Percentiles rank a stretch among this genome's conserved stretches.
phyloP scores from a whole-genome alignment of 2,888 invertebrate species.

The Anoplius nigerrimus region DNA sequence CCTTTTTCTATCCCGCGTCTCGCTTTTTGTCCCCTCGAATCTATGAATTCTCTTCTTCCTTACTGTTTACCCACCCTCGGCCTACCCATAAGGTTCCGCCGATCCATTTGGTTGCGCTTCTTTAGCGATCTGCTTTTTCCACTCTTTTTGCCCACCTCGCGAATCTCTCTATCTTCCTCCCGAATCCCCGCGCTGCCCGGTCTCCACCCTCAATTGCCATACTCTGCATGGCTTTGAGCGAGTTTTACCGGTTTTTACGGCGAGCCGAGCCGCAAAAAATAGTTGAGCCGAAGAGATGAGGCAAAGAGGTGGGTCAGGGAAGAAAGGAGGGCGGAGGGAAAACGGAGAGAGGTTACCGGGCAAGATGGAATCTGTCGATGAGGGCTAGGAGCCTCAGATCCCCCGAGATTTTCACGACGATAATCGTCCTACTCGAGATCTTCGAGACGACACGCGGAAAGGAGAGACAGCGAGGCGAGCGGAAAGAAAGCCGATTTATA shows the following conservation, averaged over 20 bases:
- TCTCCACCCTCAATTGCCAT: constrained; percentile 30
- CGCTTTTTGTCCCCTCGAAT: constrained; percentile 36
- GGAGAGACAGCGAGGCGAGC: background rate
- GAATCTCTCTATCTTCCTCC: constrained; percentile 18
- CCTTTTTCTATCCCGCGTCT: constrained; percentile 33
- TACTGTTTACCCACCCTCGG: constrained; percentile 19
- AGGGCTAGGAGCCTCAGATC: constrained; percentile 45
- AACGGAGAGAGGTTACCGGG: constrained; percentile 30
- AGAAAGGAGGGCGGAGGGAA: constrained; percentile 23
- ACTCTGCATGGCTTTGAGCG: constrained; percentile 54
- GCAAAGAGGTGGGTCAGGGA: constrained; percentile 15
- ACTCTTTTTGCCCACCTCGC: constrained; percentile 17
- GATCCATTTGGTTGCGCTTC: constrained; percentile 19
- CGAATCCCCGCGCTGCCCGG: background rate
- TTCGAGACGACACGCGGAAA: constrained; percentile 42
- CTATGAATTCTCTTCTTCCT: constrained; percentile 39
- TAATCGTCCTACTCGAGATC: constrained; percentile 58
- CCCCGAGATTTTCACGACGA: constrained; percentile 60
- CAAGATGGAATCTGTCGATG: constrained; percentile 59
- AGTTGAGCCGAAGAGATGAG: constrained; percentile 6
- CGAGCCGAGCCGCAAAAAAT: constrained; percentile 52
- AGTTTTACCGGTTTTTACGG: constrained; percentile 62
- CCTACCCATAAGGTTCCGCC: constrained; percentile 12
- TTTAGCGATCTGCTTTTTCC: constrained; percentile 6
- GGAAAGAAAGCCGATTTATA: constrained; percentile 41